A percentile compares a stretch with the other conserved stretches of the same genome.
Evolutionary conservation across 1,140 invertebrate genomes (phyloP).

Genomic region (Drosophila cardini): DNA sequence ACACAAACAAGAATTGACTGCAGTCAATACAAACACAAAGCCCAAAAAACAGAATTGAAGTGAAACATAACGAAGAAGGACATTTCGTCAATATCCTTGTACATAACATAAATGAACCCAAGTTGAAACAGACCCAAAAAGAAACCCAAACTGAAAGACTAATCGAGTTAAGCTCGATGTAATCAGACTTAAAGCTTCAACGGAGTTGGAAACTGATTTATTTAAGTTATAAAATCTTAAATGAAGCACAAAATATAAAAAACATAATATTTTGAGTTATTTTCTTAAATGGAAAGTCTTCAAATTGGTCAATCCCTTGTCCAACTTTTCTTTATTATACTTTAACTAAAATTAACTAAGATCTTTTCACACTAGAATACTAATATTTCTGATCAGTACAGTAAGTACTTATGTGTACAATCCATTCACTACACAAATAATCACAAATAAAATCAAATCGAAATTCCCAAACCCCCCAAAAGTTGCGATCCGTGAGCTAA

Average conservation of each 20-base stretch:
- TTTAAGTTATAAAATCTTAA: neutral
- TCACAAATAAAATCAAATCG: conserved; percentile 16
- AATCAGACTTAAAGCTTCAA: conserved; percentile 2
- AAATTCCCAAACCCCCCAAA: conserved; percentile 13
- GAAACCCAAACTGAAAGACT: neutral
- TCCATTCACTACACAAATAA: too few relatives aligned
- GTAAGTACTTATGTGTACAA: too few relatives aligned
- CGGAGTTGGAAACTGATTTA: neutral
- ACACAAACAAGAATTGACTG: conserved; percentile 45
- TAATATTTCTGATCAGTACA: too few relatives aligned
- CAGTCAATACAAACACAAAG: conserved; percentile 27
- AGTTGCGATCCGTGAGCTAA: conserved; percentile 43
- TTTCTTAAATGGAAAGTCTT: too few relatives aligned
- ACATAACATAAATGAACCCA: conserved; percentile 25
- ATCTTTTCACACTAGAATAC: too few relatives aligned
- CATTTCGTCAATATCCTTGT: conserved; percentile 53
- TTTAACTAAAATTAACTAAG: too few relatives aligned
- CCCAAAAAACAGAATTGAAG: conserved; percentile 5
- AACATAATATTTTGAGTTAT: too few relatives aligned
- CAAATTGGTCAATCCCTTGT: too few relatives aligned
- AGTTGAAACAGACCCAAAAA: neutral
- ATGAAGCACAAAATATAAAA: neutral
- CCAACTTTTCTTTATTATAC: too few relatives aligned
- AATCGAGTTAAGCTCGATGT: neutral
- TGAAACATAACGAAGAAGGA: conserved; percentile 47